Conservation (phyloP, 1,140 invertebrate genomes). For the Sitophilus oryzae region DNA sequence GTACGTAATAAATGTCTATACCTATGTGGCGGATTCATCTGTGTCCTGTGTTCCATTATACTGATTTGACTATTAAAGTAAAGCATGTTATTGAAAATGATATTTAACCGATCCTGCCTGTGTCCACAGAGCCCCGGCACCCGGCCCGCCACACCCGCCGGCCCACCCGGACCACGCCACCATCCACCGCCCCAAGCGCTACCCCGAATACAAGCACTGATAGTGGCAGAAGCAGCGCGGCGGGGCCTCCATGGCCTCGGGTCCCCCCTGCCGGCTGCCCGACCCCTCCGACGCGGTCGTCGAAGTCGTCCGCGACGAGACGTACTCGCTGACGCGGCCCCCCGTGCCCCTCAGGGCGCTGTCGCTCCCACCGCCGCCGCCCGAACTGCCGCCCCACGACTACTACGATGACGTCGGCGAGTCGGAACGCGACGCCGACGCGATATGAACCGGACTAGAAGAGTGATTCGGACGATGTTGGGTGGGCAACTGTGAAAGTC, state of each 20-base stretch:
- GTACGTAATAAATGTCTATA: conserved; percentile 4
- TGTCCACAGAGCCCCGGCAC: conserved; percentile 34
- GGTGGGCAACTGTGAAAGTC: no score
- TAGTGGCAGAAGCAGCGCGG: conserved; percentile 39
- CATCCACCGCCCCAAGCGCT: conserved; percentile 47
- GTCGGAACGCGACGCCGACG: no score
- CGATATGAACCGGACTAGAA: not conserved
- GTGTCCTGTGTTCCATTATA: not conserved
- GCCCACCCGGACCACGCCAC: conserved; percentile 43
- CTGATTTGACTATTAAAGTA: not conserved
- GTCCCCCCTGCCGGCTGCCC: no score
- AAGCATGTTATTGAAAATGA: no score
- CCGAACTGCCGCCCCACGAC: conserved; percentile 4
- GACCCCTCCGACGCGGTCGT: conserved; percentile 6
- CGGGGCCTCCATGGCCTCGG: no score
- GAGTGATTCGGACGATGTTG: no score
- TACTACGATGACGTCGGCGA: not conserved
- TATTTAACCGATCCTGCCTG: no score
- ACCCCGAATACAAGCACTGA: conserved; percentile 59
- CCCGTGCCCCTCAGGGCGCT: conserved; percentile 14
- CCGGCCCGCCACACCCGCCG: conserved; percentile 31
- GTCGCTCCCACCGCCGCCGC: conserved; percentile 20
- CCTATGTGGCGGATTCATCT: not conserved
- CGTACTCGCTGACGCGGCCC: conserved; percentile 21
- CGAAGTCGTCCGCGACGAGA: conserved; percentile 2